phyloP scores from a whole-genome alignment of 2,888 invertebrate genomes.

The Drosophila tanythrix region DNA sequence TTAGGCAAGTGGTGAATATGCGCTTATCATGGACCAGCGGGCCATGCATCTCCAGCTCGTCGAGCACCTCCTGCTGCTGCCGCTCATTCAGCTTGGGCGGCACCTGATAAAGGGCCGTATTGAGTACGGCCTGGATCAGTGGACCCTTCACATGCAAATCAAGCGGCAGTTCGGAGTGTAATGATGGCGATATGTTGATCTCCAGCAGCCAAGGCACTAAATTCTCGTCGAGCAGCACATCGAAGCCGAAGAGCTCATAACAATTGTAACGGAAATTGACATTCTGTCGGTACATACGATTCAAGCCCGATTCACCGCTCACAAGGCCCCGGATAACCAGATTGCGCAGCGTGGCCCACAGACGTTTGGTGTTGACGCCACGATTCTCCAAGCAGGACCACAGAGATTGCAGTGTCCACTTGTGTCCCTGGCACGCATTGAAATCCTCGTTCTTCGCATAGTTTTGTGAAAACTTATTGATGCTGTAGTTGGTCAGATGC shows the following conservation, averaged over 20 bases:
- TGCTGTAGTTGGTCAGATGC: constrained; percentile 97
- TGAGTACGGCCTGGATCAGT: constrained; percentile 94
- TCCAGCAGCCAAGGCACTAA: constrained; percentile 98
- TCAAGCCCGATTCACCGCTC: constrained; percentile 92
- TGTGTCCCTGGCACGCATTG: constrained; percentile 96
- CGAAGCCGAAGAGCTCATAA: constrained; percentile 98
- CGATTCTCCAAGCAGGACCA: constrained; percentile 87
- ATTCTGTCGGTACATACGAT: constrained; percentile 90
- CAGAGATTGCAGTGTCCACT: constrained; percentile 91
- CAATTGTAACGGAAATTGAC: constrained; percentile 93
- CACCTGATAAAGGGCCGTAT: constrained; percentile 94
- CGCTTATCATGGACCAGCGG: constrained; percentile 89
- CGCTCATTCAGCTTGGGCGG: constrained; percentile 84
- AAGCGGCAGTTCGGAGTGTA: constrained; percentile 94
- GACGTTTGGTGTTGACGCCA: constrained; percentile 90
- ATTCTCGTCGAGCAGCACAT: constrained; percentile 95
- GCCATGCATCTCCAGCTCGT: constrained; percentile 82
- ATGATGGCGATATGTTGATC: constrained; percentile 96
- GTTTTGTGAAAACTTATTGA: constrained; percentile 93
- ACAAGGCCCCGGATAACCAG: constrained; percentile 97
- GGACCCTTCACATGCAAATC: constrained; percentile 98
- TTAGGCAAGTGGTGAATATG: constrained; percentile 89
- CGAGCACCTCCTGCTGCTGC: constrained; percentile 82
- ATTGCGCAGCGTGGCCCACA: constrained; percentile 95
- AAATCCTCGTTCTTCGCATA: constrained; percentile 96